Base-by-base conservation (phyloP, 2,113 vertebrate genomes). In the Lutjanus erythropterus region DNA sequence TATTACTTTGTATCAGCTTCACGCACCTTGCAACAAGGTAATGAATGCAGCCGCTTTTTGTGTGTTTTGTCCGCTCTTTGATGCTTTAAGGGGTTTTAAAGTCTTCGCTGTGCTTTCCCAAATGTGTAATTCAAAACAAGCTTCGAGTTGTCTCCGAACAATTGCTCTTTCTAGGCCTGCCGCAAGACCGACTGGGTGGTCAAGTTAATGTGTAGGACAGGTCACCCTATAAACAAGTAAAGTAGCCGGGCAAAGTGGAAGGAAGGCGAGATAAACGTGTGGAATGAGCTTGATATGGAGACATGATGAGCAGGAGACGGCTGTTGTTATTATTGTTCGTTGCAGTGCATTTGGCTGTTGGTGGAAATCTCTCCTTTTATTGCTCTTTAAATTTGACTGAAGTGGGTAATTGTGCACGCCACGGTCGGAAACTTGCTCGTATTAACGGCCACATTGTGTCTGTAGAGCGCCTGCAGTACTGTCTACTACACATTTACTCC, bases 1-100 rank as follows among this genome's bases (percentile, higher is more conserved):
- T 71, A 68, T 39, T 62, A 80, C 75, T 86, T 82, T 80, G 25
- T 18, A 56, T 39, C 46, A 59, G 71, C 75, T 75, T 39, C 66
- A 65, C 72, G 29, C 62, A 50, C 71, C 80, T 69, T 27, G n/a
- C 69, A 73, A 21, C 85, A 92, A 92, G 93, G 93, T 94, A 88
- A 92, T 0, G 16, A 1, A 25, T 6, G 21, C 23, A 1, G 25
- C 2, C 9, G 3, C 5, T 42, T 61, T 76, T 5, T n/a, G 15
- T 23, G 39, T 35, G 52, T 27, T 61, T 41, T 52, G 31, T 46
- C 4, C 3, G 25, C 64, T 60, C 23, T 59, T 31, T 33, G 29
- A 8, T 1, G 29, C 19, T 76, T 66, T 49, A 0, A 18, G 10
- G 42, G 50, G 7, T 14, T 66, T 81, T 41, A 49, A 83, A 85